Evolutionary conservation across 1,140 invertebrate species (phyloP).

Genomic region (Drosophila pectinifera): DNA sequence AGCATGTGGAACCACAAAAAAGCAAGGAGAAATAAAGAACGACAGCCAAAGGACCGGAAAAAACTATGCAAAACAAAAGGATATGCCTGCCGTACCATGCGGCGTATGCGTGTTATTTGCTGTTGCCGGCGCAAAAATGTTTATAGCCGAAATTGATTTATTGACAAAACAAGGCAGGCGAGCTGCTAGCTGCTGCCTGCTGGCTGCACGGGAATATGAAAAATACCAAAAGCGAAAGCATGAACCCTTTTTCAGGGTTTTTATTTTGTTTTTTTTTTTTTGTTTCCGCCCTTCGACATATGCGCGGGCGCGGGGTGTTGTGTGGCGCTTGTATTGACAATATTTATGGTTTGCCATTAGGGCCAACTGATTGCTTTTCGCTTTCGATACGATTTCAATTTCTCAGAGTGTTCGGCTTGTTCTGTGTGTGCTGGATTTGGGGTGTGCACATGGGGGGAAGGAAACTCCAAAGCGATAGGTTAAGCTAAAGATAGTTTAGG

Average conservation of each 20-base stretch:
- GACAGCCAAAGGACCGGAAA: constrained; percentile 1
- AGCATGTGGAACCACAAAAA: constrained; percentile 51
- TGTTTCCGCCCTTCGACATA: constrained; percentile 31
- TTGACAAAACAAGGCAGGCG: constrained; percentile 73
- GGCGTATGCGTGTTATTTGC: constrained; percentile 78
- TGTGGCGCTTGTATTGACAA: constrained; percentile 62
- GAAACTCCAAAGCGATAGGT: not conserved
- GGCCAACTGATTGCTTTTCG: constrained; percentile 80
- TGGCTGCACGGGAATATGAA: constrained; percentile 47
- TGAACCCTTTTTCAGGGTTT: constrained; percentile 47
- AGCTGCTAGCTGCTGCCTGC: constrained; percentile 3
- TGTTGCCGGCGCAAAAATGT: constrained; percentile 57
- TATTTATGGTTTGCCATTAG: constrained; percentile 81
- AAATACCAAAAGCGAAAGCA: constrained; percentile 63
- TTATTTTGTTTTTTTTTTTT: constrained; percentile 25
- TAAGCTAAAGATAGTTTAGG: not conserved
- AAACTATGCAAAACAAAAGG: constrained; percentile 67
- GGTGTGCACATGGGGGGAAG: not conserved
- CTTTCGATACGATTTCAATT: constrained; percentile 77
- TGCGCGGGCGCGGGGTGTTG: constrained; percentile 28
- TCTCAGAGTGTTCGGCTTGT: constrained; percentile 52
- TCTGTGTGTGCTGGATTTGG: constrained; percentile 9
- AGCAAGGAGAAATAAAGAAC: constrained; percentile 15
- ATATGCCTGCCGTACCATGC: constrained; percentile 49
- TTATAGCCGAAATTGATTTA: constrained; percentile 81